Evolutionary conservation across 2,113 vertebrate species (phyloP).

Genomic region (Larimichthys crocea): DNA sequence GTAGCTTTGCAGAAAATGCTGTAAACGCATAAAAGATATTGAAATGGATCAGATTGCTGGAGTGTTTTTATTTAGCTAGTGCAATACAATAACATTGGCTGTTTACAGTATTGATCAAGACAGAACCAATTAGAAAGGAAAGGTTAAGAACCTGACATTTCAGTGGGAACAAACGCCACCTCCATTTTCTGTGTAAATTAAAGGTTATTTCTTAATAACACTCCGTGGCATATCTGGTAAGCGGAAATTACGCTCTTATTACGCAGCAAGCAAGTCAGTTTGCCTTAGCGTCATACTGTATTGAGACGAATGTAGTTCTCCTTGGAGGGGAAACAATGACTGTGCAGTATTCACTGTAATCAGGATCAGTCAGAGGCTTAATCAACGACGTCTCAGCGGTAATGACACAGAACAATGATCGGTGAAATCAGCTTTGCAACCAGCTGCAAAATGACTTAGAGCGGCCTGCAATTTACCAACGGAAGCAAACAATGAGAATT

Average conservation of each 20-base stretch:
- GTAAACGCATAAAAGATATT: background rate
- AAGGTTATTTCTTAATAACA: constrained; percentile 3
- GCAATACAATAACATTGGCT: background rate
- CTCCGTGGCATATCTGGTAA: background rate
- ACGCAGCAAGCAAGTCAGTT: constrained; percentile 17
- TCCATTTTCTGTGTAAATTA: background rate
- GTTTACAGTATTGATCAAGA: constrained; percentile 9
- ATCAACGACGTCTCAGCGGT: constrained; percentile 58
- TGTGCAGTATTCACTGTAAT: constrained; percentile 56
- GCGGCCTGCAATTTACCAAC: background rate
- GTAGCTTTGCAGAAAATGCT: background rate
- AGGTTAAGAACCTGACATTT: constrained; percentile 14
- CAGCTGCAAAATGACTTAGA: constrained; percentile 19
- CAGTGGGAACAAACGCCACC: background rate
- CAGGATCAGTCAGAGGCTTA: constrained; percentile 45
- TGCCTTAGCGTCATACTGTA: constrained; percentile 19
- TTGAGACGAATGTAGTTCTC: constrained; percentile 38
- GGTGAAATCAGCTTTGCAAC: constrained; percentile 43
- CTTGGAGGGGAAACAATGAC: constrained; percentile 41
- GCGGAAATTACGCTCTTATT: constrained; percentile 44
- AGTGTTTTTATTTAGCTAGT: constrained; percentile 1
- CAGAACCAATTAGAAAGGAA: background rate
- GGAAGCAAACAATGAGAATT: constrained; percentile 1
- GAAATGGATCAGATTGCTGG: background rate
- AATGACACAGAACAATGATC: constrained; percentile 48